Percentiles rank a stretch among this genome's conserved stretches.
Conservation (phyloP, 2,888 invertebrate species). For the Drosophila nigritarsus region DNA sequence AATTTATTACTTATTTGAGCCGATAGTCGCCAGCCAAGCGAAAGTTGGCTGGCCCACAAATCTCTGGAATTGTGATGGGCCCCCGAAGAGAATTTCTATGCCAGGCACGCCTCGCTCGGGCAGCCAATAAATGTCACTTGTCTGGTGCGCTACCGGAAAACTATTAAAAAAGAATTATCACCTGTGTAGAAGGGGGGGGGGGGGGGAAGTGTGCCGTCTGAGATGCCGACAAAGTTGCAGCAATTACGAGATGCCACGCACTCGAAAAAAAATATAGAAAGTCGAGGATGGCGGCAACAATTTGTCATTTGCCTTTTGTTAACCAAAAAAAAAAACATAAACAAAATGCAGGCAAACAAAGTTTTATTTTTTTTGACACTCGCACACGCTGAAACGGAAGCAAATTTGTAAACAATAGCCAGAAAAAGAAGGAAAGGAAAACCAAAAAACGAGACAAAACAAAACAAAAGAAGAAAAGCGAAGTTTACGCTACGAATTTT, state of each 20-base stretch:
- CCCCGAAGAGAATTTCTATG: constrained; percentile 45
- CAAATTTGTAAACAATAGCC: constrained; percentile 50
- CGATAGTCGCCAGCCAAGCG: constrained; percentile 29
- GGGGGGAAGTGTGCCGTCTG: constrained; percentile 9
- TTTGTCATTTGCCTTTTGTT: constrained; percentile 24
- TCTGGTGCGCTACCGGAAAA: constrained; percentile 75
- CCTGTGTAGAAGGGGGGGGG: constrained; percentile 24
- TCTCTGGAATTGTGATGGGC: constrained; percentile 23
- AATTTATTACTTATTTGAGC: constrained; percentile 46
- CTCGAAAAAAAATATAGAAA: constrained; percentile 31
- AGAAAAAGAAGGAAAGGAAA: constrained; percentile 29
- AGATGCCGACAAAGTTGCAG: constrained; percentile 45
- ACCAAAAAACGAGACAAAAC: constrained; percentile 16
- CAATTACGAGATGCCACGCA: constrained; percentile 58
- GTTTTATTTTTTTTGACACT: constrained; percentile 24
- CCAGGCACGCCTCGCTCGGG: constrained; percentile 57
- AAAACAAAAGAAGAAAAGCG: constrained; percentile 46
- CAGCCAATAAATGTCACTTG: constrained; percentile 78
- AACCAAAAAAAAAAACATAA: constrained; percentile 20
- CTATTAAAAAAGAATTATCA: constrained; percentile 81
- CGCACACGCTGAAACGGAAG: constrained; percentile 43
- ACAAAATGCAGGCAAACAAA: constrained; percentile 43
- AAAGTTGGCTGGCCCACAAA: constrained; percentile 61
- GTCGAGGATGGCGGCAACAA: constrained; percentile 25
- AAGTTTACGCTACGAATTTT: constrained; percentile 51